phyloP scores from a whole-genome alignment of 64 coral and sea anemone genomes.

The Pachyseris speciosa region DNA sequence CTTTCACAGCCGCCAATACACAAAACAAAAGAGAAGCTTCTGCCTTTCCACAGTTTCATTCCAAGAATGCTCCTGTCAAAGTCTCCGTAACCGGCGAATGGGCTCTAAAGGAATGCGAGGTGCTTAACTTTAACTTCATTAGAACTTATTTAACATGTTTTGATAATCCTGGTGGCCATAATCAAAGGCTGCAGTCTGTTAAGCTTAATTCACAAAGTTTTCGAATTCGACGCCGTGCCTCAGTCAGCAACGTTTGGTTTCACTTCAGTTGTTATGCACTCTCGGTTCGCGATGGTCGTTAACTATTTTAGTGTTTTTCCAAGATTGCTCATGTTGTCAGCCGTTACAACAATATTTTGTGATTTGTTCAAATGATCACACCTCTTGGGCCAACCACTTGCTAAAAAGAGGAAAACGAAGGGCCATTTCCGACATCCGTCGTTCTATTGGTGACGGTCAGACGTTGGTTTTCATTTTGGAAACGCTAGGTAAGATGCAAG shows the following conservation, averaged over 20 bases:
- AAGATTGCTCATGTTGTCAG: not conserved
- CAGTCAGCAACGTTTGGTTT: not conserved
- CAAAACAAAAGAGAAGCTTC: conserved; percentile 53
- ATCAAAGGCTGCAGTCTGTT: not conserved
- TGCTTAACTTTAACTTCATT: conserved; percentile 1
- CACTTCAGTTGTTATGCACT: not conserved
- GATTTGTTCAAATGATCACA: conserved; percentile 73
- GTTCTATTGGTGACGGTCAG: conserved; percentile 84
- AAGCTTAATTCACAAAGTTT: not conserved
- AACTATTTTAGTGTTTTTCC: not conserved
- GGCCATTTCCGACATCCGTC: conserved; percentile 77
- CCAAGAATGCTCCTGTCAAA: conserved; percentile 82
- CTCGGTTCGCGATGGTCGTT: not conserved
- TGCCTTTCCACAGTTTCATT: conserved; percentile 59
- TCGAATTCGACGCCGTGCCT: not conserved
- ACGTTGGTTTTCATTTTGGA: conserved; percentile 86
- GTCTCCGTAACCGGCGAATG: conserved; percentile 96
- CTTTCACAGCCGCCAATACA: conserved; percentile 43
- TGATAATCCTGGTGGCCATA: not conserved
- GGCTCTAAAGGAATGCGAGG: conserved; percentile 91
- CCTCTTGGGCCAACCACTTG: conserved; percentile 75
- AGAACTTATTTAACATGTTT: not conserved
- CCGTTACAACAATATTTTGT: not conserved
- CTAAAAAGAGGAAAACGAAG: conserved; percentile 80
- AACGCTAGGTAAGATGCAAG: conserved; percentile 72